Base-by-base conservation (phyloP, 2,113 vertebrate species). In the Carlito syrichta region DNA sequence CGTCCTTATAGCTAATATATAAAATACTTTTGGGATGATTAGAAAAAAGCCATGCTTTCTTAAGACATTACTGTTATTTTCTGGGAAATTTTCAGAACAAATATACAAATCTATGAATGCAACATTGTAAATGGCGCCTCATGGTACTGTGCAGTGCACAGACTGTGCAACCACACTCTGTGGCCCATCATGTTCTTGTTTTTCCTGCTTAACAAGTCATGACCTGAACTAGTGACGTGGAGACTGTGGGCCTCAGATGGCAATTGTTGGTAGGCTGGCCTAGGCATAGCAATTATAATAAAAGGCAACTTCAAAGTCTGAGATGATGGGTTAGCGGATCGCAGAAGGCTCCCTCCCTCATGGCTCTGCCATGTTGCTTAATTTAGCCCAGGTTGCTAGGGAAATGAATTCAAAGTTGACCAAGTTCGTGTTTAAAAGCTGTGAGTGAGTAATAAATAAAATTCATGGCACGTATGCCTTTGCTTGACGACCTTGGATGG, bases 171-270 rank as follows among this genome's bases (percentile, higher is more conserved):
- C 87, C 86, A 84, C 78, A 89, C 50, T 74, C 79, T 63, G 25
- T 85, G 71, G 68, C 40, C 76, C 84, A 60, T 43, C 17, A 23
- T 43, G 9, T 87, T 97, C 96, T 96, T 73, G 43, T 54, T 81
- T 91, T 94, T 98, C 94, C 58, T 96, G 66, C 83, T 97, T 95
- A 88, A 87, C 86, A 94, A 96, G 77, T 91, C 48, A 83, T n/a
- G 16, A 86, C 89, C 89, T 79, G 85, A 85, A 82, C 88, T 83
- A 56, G 71, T 96, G 94, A 97, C 82, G 86, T 95, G 73, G 12
- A 77, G 52, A 92, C 81, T 30, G 0, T 52, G 73, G n/a, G 43
- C 50, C 66, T 88, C 58, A 25, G 35, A 89, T 56, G 63, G 58
- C 87, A 89, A 58, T 79, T 56, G 71, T 50, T 95, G 71, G 62